Evolutionary conservation across 2,113 vertebrate genomes (phyloP).

Genomic region (Tachycineta bicolor): DNA sequence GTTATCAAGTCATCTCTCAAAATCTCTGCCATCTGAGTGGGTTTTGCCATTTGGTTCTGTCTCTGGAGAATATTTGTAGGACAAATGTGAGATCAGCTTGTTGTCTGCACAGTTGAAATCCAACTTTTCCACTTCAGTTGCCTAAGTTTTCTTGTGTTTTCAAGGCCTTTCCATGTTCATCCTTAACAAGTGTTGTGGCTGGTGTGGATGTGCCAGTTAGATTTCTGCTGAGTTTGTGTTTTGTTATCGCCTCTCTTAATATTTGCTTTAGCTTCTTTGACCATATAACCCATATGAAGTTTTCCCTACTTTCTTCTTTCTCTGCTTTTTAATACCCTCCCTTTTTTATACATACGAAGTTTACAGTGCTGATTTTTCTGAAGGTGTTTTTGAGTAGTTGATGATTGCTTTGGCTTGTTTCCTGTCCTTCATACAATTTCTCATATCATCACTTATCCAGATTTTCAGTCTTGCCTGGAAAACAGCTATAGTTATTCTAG

Average conservation of each 20-base stretch:
- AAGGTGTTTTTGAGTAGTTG: conserved; percentile 63
- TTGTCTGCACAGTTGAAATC: conserved; percentile 6
- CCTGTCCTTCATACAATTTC: conserved; percentile 43
- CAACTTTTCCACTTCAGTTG: neutral
- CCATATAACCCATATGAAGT: neutral
- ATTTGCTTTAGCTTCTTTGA: conserved; percentile 31
- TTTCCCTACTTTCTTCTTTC: conserved; percentile 33
- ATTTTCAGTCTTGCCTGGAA: conserved; percentile 52
- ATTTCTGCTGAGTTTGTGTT: conserved; percentile 27
- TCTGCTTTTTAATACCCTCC: conserved; percentile 13
- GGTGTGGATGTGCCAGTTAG: conserved; percentile 25
- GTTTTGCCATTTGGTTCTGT: neutral
- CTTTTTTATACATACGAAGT: conserved; percentile 28
- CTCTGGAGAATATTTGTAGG: neutral
- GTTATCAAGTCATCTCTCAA: neutral
- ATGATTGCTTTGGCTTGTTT: conserved; percentile 66
- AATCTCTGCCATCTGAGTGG: neutral
- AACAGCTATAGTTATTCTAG: conserved; percentile 34
- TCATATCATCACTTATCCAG: conserved; percentile 51
- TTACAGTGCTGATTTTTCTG: conserved; percentile 49
- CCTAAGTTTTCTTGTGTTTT: conserved; percentile 41
- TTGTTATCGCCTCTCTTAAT: conserved; percentile 25
- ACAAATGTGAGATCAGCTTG: neutral
- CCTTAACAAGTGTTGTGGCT: conserved; percentile 17
- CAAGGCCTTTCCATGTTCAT: neutral